These are phyloP conservation scores for Drosophila testacea DNA, from an alignment of 2,888 invertebrate genomes.

Conservation along the genomic window DNA sequence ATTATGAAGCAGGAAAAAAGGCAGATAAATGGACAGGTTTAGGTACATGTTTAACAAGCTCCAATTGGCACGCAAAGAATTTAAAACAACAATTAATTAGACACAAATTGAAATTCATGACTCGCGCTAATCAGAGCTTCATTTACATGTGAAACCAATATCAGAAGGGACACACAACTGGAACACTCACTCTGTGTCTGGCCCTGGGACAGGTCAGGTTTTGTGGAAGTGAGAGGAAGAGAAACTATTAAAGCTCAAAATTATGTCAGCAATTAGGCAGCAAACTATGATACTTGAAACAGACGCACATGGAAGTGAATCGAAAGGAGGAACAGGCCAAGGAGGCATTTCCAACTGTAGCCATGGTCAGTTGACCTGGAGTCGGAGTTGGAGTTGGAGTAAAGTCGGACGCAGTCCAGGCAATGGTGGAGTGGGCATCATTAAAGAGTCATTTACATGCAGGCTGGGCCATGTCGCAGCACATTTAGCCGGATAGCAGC, in stretches of 20 bases:
- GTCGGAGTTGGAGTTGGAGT: not conserved
- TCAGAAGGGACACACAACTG: slow-evolving; percentile 10
- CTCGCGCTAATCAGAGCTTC: slow-evolving; percentile 70
- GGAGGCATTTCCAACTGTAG: slow-evolving; percentile 2
- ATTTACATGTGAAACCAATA: slow-evolving; percentile 78
- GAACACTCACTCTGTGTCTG: not conserved
- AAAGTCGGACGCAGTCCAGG: slow-evolving; percentile 1
- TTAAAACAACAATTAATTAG: slow-evolving; percentile 78
- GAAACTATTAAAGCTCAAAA: slow-evolving; percentile 75
- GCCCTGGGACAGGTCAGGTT: slow-evolving; percentile 42
- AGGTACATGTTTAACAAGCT: slow-evolving; percentile 8
- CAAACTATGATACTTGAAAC: slow-evolving; percentile 68
- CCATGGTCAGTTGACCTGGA: not conserved
- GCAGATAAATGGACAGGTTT: slow-evolving; percentile 13
- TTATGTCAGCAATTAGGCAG: slow-evolving; percentile 75
- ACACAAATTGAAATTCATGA: slow-evolving; percentile 77
- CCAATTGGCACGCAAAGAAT: slow-evolving; percentile 63
- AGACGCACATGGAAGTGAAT: slow-evolving; percentile 30
- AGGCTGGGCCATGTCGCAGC: slow-evolving; percentile 62
- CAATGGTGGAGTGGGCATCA: slow-evolving; percentile 52
- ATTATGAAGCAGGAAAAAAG: slow-evolving; percentile 30
- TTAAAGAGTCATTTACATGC: slow-evolving; percentile 81
- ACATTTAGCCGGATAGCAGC: slow-evolving; percentile 56
- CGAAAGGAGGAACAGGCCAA: slow-evolving; percentile 1
- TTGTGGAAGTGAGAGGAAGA: not conserved